A percentile compares a stretch with the other conserved stretches of the same genome.
Conservation (phyloP, 2,113 vertebrate genomes). For the Siphamia tubifer region DNA sequence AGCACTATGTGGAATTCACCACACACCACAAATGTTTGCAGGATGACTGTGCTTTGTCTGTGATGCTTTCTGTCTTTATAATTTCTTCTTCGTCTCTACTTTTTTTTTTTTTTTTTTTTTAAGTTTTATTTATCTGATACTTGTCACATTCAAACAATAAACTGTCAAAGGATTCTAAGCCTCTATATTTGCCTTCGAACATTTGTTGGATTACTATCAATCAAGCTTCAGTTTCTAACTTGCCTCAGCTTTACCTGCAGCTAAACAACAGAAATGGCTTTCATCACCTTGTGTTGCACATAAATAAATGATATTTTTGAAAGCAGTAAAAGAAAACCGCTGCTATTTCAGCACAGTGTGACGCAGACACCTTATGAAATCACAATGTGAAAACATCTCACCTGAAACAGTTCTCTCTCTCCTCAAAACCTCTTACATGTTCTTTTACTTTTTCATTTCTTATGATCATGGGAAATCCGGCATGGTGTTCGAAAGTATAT, state of each 20-base stretch:
- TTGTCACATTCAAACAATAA: background rate
- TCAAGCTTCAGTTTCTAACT: background rate
- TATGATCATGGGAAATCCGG: background rate
- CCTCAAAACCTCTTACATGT: background rate
- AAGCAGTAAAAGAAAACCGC: conserved; percentile 40
- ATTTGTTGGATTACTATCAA: conserved; percentile 17
- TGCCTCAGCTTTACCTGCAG: conserved; percentile 18
- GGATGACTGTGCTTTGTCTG: background rate
- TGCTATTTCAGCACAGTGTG: conserved; percentile 51
- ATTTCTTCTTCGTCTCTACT: background rate
- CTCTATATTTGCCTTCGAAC: conserved; percentile 1
- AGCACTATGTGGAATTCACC: background rate
- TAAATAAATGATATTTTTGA: conserved; percentile 67
- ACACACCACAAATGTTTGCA: background rate
- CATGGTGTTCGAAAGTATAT: background rate
- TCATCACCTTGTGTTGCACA: conserved; percentile 44
- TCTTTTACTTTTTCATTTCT: conserved; percentile 6
- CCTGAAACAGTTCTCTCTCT: conserved; percentile 23
- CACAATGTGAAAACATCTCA: conserved; percentile 42
- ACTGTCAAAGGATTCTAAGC: background rate
- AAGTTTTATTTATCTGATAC: background rate
- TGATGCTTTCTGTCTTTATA: background rate
- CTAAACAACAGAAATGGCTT: conserved; percentile 44
- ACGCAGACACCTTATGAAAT: conserved; percentile 58
- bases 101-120: background rate